Base-by-base conservation (phyloP, 1,140 invertebrate genomes). In the Caerostris darwini region DNA sequence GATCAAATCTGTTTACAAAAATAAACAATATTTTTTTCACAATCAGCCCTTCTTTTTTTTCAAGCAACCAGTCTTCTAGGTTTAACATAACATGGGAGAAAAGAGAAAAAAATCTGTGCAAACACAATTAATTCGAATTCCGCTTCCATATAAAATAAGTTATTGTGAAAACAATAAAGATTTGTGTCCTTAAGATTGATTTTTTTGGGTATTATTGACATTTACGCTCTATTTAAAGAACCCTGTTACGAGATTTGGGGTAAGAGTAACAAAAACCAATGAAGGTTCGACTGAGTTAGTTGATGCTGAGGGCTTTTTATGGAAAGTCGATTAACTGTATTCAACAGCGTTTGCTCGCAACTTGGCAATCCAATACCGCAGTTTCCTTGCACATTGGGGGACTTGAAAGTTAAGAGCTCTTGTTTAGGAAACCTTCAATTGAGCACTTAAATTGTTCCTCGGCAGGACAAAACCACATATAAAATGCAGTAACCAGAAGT, bases 271-370 rank as follows among this genome's bases (percentile, higher is more conserved):
- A 50, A 50, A 34, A 34, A 71, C 69, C 50, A 50, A 71, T 71
- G 19, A 34, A 34, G 34, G 34, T 34, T 34, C 34, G 34, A 34
- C 34, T 34, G 34, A 34, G 34, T 34, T 34, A 71, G 34, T 10
- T 3, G 69, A 71, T 10, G 19, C 10, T 12, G 61, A 10, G 61
- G 12, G 7, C 69, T 8, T 71, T 34, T 71, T 71, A 71, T 71
- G 69, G 69, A 71, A 71, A 71, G 69, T 19, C 69, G 69, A 71
- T 71, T 71, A 71, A 71, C 34, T 71, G 34, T 8, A 64, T 71
- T 71, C 19, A 10, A 34, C 69, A 71, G 10, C 69, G 69, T 71
- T 71, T 71, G 50, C 69, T 7, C 19, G 34, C 69, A 71, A 50
- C 19, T 34, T 19, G 19, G 19, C 50, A 34, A 34, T 34, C 34